Base-by-base conservation (phyloP, 92 coral and sea anemone genomes). In the Palythoa caribaeorum region DNA sequence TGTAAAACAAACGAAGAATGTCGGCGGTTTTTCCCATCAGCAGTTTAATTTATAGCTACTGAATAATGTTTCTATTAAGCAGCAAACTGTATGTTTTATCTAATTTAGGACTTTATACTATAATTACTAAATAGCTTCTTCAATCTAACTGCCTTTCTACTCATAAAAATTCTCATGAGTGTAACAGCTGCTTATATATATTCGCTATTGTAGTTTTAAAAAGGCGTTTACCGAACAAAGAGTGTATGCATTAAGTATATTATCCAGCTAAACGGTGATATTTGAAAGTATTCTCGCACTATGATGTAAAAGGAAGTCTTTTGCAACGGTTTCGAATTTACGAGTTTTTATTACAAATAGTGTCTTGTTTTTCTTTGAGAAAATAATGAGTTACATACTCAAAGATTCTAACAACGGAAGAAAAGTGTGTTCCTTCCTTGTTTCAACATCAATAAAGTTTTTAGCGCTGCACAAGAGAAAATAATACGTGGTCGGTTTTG, bases 161-260 rank as follows among this genome's bases (percentile, higher is more conserved):
- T 28, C 17, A 19, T 47, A 35, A 28, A 28, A 50, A 14, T 19
- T 53, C 81, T 20, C 68, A 39, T 54, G 83, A 77, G 66, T 12
- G 48, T 1, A 16, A 15, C 83, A 77, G 83, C 59, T 77, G 83
- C 47, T 7, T 36, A 54, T 53, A 38, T 39, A 77, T 53, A 53
- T 12, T 1, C 9, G 8, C 35, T 9, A 36, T 70, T 36, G 21
- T 52, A 52, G 19, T 35, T 13, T 40, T 55, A n/a, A 21, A 28
- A 77, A 77, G 75, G 59, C 69, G 68, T 55, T 77, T 77, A 77
- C 83, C 36, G 83, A 54, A 77, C 83, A 77, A 77, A 77, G 69
- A 54, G 47, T 57, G 13, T 14, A 11, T 5, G 38, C 53, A 77
- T 77, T 77, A 53, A 77, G 9, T 77, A 77, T 77, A 77, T 77